Evolutionary conservation across 1,140 invertebrate genomes (phyloP).

Genomic region (Laodelphax striatellus): DNA sequence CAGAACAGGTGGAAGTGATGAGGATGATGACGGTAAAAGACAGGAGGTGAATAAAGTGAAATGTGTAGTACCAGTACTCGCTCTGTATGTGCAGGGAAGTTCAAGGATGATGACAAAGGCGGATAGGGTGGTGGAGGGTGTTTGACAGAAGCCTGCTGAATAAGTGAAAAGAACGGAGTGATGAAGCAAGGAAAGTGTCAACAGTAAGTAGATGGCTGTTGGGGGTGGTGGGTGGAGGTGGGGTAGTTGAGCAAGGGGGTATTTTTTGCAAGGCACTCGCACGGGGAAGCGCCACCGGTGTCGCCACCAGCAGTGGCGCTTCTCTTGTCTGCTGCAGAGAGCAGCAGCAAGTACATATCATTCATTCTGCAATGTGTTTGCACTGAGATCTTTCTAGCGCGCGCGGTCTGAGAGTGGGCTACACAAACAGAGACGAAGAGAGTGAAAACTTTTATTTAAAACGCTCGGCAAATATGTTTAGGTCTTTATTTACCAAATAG

Average conservation of each 20-base stretch:
- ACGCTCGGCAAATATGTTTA: constrained; percentile 1
- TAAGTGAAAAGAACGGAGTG: background rate
- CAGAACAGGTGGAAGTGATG: too few relatives aligned
- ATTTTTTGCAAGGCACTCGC: background rate
- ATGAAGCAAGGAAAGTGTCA: background rate
- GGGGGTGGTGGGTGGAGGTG: too few relatives aligned
- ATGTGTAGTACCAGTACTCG: too few relatives aligned
- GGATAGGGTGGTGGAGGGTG: too few relatives aligned
- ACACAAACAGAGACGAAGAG: background rate
- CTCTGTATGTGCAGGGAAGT: too few relatives aligned
- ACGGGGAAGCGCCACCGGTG: background rate
- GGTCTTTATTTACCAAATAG: constrained; percentile 4
- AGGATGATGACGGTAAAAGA: too few relatives aligned
- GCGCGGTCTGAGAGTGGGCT: background rate
- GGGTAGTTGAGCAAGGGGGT: background rate
- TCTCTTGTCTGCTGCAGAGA: too few relatives aligned
- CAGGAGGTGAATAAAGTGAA: too few relatives aligned
- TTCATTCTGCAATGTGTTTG: constrained; percentile 3
- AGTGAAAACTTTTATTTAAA: constrained; percentile 4
- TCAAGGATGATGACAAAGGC: too few relatives aligned
- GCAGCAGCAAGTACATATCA: background rate
- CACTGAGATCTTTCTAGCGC: background rate
- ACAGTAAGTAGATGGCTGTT: background rate
- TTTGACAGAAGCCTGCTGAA: too few relatives aligned
- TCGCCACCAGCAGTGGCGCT: too few relatives aligned